Evolutionary conservation across 2,797 vertebrate genomes (phyloP), one percentile per base, ranked within the genome.

Genomic region (Myripristis jacobus): DNA sequence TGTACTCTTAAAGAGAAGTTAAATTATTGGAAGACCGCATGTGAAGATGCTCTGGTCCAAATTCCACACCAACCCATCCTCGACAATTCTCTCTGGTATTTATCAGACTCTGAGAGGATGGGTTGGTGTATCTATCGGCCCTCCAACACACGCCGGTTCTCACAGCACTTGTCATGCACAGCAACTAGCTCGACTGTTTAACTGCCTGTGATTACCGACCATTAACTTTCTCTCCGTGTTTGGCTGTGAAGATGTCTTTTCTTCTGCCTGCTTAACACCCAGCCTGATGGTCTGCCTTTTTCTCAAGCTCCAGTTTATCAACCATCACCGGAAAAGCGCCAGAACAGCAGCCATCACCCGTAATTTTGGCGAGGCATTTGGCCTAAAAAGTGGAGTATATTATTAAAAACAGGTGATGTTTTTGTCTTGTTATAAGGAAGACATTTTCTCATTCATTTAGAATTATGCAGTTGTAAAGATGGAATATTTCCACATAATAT

Each of bases 301-400:
- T 87, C 84, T 81, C 73, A n/a, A 75, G 68, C 66, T 80, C 79
- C 82, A 87, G 71, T 89, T 86, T 80, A 91, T 89, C 88, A 91
- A 82, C 83, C 81, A 81, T 79, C 63, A 41, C 75, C 79, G 83
- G 76, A 68, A 68, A 66, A 60, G 71, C 24, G 79, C 43, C 79
- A 38, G 15, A 82, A 66, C 55, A 19, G 79, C 82, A 75, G 76
- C 83, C 81, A 63, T 55, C 63, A 9, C 76, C 79, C 41, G 83
- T 81, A 19, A 73, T 82, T 77, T 78, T 47, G 64, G 73, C 51
- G 77, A 77, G 81, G 84, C 60, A 66, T 70, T 87, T 62, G 1
- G 29, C 29, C 29, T 6, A 61, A 87, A 89, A 74, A 88, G 83
- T 80, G 69, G 44, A 3, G 1, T 71, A 24, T 48, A 16, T 43